phyloP scores from a whole-genome alignment of 2,113 vertebrate genomes.

The Elachura formosa region DNA sequence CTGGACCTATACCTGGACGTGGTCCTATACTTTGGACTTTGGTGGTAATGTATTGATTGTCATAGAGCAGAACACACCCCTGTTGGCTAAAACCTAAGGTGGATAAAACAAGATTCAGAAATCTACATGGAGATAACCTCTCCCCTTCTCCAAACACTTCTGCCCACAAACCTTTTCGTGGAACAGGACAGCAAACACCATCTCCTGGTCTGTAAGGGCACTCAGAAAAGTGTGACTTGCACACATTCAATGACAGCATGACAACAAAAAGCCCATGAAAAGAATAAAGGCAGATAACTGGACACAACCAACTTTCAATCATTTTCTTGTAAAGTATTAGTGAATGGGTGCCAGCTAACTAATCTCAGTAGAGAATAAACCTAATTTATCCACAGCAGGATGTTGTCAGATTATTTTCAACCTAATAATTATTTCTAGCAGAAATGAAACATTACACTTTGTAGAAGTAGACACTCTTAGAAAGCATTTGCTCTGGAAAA shows the following conservation, averaged over 20 bases:
- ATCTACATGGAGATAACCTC: background rate
- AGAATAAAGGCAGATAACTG: background rate
- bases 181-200: background rate
- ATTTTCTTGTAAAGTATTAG: background rate
- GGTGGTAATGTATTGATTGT: background rate
- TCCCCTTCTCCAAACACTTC: background rate
- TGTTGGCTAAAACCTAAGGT: background rate
- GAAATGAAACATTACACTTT: background rate
- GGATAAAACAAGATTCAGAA: background rate
- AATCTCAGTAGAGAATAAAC: background rate
- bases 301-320: background rate
- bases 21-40: background rate
- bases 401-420: constrained; percentile 30
- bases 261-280: background rate
- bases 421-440: constrained; percentile 2
- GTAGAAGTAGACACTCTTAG: background rate
- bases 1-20: too few relatives aligned
- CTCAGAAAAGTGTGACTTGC: background rate
- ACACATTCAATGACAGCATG: background rate
- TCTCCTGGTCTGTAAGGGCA: background rate
- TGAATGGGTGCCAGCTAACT: background rate
- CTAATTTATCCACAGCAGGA: constrained; percentile 22
- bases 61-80: background rate
- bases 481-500: background rate
- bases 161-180: background rate